Percentiles rank a stretch among this genome's conserved stretches.
phyloP scores from a whole-genome alignment of 2,113 vertebrate genomes.

The Eolophus roseicapilla region DNA sequence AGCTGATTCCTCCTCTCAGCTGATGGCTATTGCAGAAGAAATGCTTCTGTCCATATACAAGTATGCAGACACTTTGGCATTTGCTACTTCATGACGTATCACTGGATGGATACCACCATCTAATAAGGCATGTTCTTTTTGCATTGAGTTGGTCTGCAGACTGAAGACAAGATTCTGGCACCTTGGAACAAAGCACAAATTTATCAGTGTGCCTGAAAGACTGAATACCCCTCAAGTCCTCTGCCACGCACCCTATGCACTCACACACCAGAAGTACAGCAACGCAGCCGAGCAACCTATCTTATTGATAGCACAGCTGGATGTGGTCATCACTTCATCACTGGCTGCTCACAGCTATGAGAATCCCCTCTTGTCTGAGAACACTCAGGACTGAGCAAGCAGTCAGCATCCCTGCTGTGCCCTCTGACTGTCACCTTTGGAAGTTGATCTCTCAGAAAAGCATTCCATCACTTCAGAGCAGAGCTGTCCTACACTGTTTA shows the following conservation, averaged over 20 bases:
- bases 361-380: constrained; percentile 4
- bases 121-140: not conserved
- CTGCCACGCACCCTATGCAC: not conserved
- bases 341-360: not conserved
- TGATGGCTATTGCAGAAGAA: not conserved
- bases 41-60: not conserved
- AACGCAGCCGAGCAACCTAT: not conserved
- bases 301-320: not conserved
- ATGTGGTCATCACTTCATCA: not conserved
- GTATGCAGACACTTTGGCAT: not conserved
- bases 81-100: not conserved
- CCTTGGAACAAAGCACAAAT: not conserved
- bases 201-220: not conserved
- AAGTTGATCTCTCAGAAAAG: not conserved
- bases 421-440: constrained; percentile 5
- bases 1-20: not conserved
- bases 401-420: not conserved
- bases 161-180: not conserved
- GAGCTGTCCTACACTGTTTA: not conserved
- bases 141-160: not conserved
- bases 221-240: not conserved
- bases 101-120: not conserved
- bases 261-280: not conserved
- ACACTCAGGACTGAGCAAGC: not conserved
- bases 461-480: not conserved